Evolutionary conservation across 2,797 vertebrate species (phyloP), one percentile per base, ranked within the genome.

Genomic region (Champsocephalus esox): DNA sequence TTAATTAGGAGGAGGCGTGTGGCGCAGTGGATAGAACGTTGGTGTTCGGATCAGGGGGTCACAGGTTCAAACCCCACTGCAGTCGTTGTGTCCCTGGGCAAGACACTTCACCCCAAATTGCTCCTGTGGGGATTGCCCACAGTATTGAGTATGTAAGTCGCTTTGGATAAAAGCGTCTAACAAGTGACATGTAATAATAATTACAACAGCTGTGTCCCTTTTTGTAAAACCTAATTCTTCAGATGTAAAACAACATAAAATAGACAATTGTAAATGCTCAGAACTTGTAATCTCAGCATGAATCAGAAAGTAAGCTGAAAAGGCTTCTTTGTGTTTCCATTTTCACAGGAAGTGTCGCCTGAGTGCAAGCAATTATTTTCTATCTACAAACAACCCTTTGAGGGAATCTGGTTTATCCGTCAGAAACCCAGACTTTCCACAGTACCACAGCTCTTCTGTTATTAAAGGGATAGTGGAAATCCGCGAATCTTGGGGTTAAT

Each of bases 301-400:
- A 66, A 75, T 79, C 61, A 57, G 55, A 76, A 52, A 80, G 66
- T 21, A 70, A 85, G 81, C 81, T 77, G 62, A 84, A 84, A 65
- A 58, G 19, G 54, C 73, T 48, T 38, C 51, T 75, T 79, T 82
- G 79, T 81, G 16, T 75, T 84, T 84, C 14, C 82, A 75, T 81
- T 81, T 84, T 73, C 49, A 66, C 32, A 34, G 71, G 49, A 62
- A 52, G 55, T 66, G 62, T 82, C 43, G 28, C 50, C 64, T 70
- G 55, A n/a, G 82, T 73, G 56, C 83, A 86, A 73, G 80, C 76
- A 87, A 82, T 88, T 89, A 80, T 77, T 82, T 81, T 79, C 65
- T 41, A 70, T 82, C 81, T 81, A 52, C 73, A 76, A 80, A 77
- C 59, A 46, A 24, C 5, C 28, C 84, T 88, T 83, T 82, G 63